phyloP scores from a whole-genome alignment of 1,140 invertebrate genomes.

The Goniozus legneri region DNA sequence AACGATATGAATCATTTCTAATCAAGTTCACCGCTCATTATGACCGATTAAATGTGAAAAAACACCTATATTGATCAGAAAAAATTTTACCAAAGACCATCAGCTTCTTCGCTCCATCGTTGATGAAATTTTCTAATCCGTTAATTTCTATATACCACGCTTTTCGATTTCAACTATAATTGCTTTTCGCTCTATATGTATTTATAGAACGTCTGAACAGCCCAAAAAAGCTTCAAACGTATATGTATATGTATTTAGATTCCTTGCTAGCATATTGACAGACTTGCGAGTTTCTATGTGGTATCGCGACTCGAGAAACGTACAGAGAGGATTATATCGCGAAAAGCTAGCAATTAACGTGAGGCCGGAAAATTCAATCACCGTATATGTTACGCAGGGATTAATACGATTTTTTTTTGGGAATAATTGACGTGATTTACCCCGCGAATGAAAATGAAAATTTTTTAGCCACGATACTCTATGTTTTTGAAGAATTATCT shows the following conservation, averaged over 20 bases:
- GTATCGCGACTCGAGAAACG: conserved; percentile 25
- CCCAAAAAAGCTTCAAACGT: conserved; percentile 16
- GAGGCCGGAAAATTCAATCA: no score
- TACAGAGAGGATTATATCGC: conserved; percentile 14
- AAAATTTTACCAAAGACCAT: no score
- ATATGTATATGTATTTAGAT: conserved; percentile 11
- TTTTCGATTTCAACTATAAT: conserved; percentile 4
- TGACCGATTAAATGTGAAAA: no score
- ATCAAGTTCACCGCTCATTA: no score
- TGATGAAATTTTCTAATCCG: no score
- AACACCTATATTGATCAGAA: no score
- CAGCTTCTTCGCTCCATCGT: no score
- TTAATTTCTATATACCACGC: conserved; percentile 2
- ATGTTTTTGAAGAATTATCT: no score
- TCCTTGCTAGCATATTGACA: conserved; percentile 28
- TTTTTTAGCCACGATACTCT: neutral
- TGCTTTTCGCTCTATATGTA: neutral
- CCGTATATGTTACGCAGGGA: no score
- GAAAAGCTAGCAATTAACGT: neutral
- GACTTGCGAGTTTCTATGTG: conserved; percentile 18
- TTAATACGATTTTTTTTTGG: conserved; percentile 2
- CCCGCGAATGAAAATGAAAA: conserved; percentile 1
- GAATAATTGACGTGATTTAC: conserved; percentile 17
- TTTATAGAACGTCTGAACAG: conserved; percentile 10
- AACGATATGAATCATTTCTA: no score